Evolutionary conservation across 2,797 vertebrate genomes (phyloP).

Genomic region (Onychomys arenicola): DNA sequence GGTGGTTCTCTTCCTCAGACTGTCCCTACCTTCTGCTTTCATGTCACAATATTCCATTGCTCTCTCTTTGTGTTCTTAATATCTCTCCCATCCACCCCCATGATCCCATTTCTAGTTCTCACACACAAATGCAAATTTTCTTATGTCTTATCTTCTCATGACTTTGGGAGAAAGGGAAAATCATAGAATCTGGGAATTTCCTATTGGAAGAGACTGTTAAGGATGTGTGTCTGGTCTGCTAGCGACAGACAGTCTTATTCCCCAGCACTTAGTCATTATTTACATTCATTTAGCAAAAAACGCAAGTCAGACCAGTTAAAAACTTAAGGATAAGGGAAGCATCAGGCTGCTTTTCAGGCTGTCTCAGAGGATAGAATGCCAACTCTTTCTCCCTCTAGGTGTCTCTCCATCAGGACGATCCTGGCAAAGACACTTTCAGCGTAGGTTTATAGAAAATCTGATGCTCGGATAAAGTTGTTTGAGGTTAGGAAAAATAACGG

Average conservation of each 20-base stretch:
- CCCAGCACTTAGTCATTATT: not conserved
- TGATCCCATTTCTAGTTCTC: not conserved
- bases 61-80: not conserved
- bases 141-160: not conserved
- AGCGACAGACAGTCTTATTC: not conserved
- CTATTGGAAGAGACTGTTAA: conserved; percentile 7
- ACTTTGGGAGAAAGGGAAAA: not conserved
- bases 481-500: not conserved
- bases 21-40: not conserved
- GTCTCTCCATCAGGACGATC: conserved; percentile 17
- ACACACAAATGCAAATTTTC: not conserved
- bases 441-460: conserved; percentile 49
- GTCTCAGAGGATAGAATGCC: conserved; percentile 55
- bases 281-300: conserved; percentile 28
- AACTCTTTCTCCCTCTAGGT: conserved; percentile 11
- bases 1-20: not conserved
- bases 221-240: not conserved
- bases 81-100: not conserved
- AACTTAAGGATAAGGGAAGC: conserved; percentile 4
- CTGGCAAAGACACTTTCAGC: conserved; percentile 47
- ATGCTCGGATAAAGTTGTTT: conserved; percentile 61
- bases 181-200: not conserved
- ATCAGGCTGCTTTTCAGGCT: conserved; percentile 55
- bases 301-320: conserved; percentile 39
- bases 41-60: not conserved